Evolutionary conservation across 2,888 invertebrate species (phyloP).

Genomic region (Athetis lepigone): DNA sequence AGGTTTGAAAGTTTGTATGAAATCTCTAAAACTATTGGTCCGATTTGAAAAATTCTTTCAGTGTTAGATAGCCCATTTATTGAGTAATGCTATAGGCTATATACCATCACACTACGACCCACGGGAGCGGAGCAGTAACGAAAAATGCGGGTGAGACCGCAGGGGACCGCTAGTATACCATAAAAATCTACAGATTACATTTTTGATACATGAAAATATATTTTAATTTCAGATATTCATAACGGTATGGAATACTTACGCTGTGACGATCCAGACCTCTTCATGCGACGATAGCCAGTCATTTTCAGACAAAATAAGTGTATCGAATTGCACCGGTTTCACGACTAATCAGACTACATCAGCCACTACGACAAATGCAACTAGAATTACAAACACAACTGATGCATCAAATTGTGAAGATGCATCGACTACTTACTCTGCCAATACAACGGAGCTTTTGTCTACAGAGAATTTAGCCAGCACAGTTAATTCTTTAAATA

Average conservation of each 20-base stretch:
- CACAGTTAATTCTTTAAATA: conserved; percentile 41
- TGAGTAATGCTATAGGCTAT: too few species aligned
- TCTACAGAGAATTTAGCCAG: conserved; percentile 20
- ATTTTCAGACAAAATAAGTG: conserved; percentile 29
- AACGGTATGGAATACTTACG: conserved; percentile 42
- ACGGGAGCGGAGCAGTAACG: too few species aligned
- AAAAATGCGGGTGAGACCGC: too few species aligned
- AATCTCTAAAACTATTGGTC: too few species aligned
- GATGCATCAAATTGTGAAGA: conserved; percentile 36
- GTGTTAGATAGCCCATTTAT: too few species aligned
- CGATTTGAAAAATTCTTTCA: too few species aligned
- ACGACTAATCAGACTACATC: conserved; percentile 27
- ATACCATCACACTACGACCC: too few species aligned
- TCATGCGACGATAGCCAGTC: conserved; percentile 35
- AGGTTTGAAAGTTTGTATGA: too few species aligned
- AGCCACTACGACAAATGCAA: conserved; percentile 24
- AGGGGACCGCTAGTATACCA: too few species aligned
- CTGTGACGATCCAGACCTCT: conserved; percentile 36
- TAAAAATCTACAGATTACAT: background rate
- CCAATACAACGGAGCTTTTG: conserved; percentile 33
- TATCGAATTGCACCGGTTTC: conserved; percentile 48
- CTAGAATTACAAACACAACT: conserved; percentile 27
- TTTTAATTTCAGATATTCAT: conserved; percentile 50
- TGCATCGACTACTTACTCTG: conserved; percentile 30
- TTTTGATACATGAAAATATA: background rate